Evolutionary conservation across 2,888 invertebrate genomes (phyloP), one percentile per base, ranked within the genome.

Genomic region (Griposia aprilina): DNA sequence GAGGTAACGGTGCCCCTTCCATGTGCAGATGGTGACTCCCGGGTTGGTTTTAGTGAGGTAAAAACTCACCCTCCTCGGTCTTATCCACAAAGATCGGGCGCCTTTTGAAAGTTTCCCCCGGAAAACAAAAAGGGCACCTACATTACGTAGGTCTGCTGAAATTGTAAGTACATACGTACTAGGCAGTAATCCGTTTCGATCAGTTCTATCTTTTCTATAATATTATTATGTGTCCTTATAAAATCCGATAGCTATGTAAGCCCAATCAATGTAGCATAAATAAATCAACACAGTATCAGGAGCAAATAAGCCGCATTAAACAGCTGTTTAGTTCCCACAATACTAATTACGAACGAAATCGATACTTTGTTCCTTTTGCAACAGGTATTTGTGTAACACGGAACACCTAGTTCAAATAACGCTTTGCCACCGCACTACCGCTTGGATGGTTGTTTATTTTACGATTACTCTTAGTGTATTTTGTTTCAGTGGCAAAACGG

Each of bases 281-380:
- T 78, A 78, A 70, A 70, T 60, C 66, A 78, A 78, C 20, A 30
- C 52, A 59, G 26, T 83, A 30, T 20, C 26, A 30, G 65, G 57
- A 66, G 6, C 20, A 70, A 80, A 84, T 70, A 74, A 80, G 74
- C 57, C 45, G 66, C 7, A 70, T 57, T 79, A 52, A 52, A 48
- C 82, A 74, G 26, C 57, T 80, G 84, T 59, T 60, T 6, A 17
- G 69, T 83, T 81, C 65, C 36, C 80, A 83, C 68, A 59, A 52
- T 60, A 69, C 55, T 52, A 69, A 73, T 73, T 72, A 74, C 36
- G 48, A 26, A 50, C 59, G 59, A 60, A 80, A 80, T 84, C 74
- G 69, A 84, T 80, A 80, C 55, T 52, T 74, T 68, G 67, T 72
- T 67, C 57, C 71, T 59, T 74, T 69, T 57, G 55, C 50, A 72